phyloP scores from a whole-genome alignment of 35 echinoderm and acorn worm species.

The Ptychodera flava region DNA sequence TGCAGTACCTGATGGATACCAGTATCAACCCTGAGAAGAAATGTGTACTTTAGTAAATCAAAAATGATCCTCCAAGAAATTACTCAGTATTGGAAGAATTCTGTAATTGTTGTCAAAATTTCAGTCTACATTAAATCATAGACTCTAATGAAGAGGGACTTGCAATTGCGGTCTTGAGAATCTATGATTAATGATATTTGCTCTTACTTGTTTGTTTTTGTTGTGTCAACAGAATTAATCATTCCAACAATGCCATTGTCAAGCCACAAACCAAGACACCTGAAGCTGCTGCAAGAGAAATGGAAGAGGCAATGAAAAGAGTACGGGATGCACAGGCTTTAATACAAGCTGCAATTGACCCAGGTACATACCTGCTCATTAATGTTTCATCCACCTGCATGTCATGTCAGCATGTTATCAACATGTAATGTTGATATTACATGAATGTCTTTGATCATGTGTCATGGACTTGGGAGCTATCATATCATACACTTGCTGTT shows the following conservation, averaged over 20 bases:
- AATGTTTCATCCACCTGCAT: too few relatives aligned
- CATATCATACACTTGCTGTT: background rate
- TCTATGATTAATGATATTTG: too few relatives aligned
- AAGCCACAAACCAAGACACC: slow-evolving; percentile 92
- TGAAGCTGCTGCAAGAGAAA: slow-evolving; percentile 76
- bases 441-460: background rate
- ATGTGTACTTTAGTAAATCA: too few relatives aligned
- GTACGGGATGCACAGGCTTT: slow-evolving; percentile 97
- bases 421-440: background rate
- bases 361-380: slow-evolving; percentile 46
- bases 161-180: too few relatives aligned
- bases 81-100: too few relatives aligned
- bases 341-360: slow-evolving; percentile 96
- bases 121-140: too few relatives aligned
- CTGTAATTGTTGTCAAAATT: too few relatives aligned
- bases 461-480: slow-evolving; percentile 5
- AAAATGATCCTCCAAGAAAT: too few relatives aligned
- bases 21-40: too few relatives aligned
- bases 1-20: too few relatives aligned
- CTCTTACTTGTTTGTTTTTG: too few relatives aligned
- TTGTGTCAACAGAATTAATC: slow-evolving; percentile 93
- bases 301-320: slow-evolving; percentile 95
- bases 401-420: background rate
- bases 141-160: too few relatives aligned
- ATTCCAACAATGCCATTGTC: slow-evolving; percentile 99